phyloP scores from a whole-genome alignment of 2,888 invertebrate genomes.

The Phaedon cochleariae region DNA sequence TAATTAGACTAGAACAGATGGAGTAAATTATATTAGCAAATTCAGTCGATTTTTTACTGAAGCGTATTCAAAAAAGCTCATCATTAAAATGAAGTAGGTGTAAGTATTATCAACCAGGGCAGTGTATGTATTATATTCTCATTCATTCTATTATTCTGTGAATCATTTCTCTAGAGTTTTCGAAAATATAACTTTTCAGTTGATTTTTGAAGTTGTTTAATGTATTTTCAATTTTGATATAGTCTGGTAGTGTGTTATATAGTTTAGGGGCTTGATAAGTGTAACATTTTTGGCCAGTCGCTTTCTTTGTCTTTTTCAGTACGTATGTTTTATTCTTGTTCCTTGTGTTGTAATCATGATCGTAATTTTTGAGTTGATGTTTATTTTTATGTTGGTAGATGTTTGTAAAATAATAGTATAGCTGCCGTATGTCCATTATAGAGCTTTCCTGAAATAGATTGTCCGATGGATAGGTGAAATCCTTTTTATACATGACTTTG shows the following conservation, averaged over 20 bases:
- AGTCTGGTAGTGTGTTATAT: slow-evolving; percentile 6
- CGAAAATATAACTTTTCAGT: not conserved
- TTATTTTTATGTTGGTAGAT: slow-evolving; percentile 4
- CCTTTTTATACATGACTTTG: slow-evolving; percentile 10
- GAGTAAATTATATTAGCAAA: too few relatives aligned
- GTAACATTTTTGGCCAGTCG: slow-evolving; percentile 6
- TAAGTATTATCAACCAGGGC: too few relatives aligned
- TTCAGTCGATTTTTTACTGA: too few relatives aligned
- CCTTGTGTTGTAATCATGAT: slow-evolving; percentile 8
- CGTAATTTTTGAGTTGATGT: slow-evolving; percentile 3
- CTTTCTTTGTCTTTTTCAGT: slow-evolving; percentile 4
- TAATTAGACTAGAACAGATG: too few relatives aligned
- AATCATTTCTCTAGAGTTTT: too few relatives aligned
- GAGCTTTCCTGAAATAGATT: slow-evolving; percentile 13
- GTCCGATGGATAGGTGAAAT: slow-evolving; percentile 6
- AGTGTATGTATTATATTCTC: too few relatives aligned
- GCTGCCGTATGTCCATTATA: not conserved
- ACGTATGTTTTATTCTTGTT: slow-evolving; percentile 7
- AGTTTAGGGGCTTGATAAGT: slow-evolving; percentile 5
- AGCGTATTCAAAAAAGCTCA: too few relatives aligned
- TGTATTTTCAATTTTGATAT: not conserved
- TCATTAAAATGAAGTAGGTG: too few relatives aligned
- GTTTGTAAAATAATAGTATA: slow-evolving; percentile 2
- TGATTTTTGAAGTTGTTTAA: not conserved
- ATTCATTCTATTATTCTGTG: too few relatives aligned